phyloP scores from a whole-genome alignment of 2,797 vertebrate genomes.

The Scleropages formosus region DNA sequence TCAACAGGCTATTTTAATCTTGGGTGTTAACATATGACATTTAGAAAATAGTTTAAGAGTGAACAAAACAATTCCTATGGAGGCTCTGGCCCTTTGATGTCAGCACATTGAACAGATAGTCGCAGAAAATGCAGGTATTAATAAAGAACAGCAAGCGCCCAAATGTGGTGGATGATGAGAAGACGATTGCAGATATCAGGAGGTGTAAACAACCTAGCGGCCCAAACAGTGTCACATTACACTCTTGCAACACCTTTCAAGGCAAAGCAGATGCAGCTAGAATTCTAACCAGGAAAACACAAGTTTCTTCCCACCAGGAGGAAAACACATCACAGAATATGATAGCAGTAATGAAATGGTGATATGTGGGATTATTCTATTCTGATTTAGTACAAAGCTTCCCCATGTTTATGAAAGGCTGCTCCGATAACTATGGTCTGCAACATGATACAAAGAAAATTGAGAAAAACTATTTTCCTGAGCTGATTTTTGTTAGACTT shows the following conservation, averaged over 20 bases:
- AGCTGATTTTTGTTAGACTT: no score
- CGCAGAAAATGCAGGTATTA: not conserved
- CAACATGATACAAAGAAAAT: no score
- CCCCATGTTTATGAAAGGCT: not conserved
- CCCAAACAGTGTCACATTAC: conserved; percentile 32
- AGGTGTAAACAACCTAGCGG: conserved; percentile 25
- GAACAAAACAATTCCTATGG: not conserved
- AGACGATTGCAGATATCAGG: conserved; percentile 33
- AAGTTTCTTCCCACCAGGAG: not conserved
- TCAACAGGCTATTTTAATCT: not conserved
- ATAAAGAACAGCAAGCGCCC: conserved; percentile 21
- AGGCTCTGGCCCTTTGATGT: not conserved
- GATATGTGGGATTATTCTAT: not conserved
- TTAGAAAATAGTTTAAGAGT: not conserved
- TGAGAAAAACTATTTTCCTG: no score
- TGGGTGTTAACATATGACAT: not conserved
- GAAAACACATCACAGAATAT: not conserved
- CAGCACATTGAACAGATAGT: not conserved
- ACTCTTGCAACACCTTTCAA: conserved; percentile 30
- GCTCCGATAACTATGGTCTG: not conserved
- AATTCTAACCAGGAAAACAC: not conserved
- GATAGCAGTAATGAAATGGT: conserved; percentile 1
- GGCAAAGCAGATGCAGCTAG: not conserved
- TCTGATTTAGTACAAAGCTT: not conserved
- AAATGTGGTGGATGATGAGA: conserved; percentile 7